Evolutionary conservation across 2,113 vertebrate species (phyloP).

Genomic region (Hepsetus odoe): DNA sequence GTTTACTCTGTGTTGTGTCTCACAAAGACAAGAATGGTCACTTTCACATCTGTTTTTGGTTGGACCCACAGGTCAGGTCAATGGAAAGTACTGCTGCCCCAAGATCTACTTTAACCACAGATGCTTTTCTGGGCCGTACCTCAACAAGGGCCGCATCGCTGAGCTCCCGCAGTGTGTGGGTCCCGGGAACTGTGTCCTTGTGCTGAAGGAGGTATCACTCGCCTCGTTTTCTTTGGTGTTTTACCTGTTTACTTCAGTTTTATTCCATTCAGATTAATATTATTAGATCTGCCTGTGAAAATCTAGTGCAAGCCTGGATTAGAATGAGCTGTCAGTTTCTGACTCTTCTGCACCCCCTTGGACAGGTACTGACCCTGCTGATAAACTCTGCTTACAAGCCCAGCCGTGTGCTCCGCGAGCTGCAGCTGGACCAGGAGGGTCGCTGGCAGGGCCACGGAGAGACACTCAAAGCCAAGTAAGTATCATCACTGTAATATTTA

Average conservation of each 20-base stretch:
- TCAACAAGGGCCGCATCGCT: conserved; percentile 97
- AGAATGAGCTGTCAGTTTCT: background rate
- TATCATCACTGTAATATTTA: background rate
- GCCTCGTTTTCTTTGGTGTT: background rate
- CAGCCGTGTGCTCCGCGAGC: conserved; percentile 92
- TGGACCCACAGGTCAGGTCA: conserved; percentile 70
- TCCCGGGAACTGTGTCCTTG: conserved; percentile 93
- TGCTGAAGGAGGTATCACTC: conserved; percentile 90
- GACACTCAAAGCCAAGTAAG: conserved; percentile 98
- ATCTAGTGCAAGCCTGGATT: too few relatives aligned
- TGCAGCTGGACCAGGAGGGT: conserved; percentile 94
- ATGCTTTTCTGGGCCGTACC: conserved; percentile 97
- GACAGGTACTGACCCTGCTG: conserved; percentile 89
- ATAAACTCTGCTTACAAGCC: conserved; percentile 98
- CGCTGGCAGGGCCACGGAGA: conserved; percentile 94
- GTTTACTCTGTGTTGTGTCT: too few relatives aligned
- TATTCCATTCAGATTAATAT: background rate
- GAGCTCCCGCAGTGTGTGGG: conserved; percentile 97
- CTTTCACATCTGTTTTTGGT: conserved; percentile 15
- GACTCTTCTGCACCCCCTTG: background rate
- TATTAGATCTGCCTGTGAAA: background rate
- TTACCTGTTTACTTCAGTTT: background rate
- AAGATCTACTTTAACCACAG: conserved; percentile 99
- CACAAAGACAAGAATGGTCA: rapidly evolving
- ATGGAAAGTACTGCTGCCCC: conserved; percentile 95